Evolutionary conservation across 2,888 invertebrate genomes (phyloP), one percentile per base, ranked within the genome.

Genomic region (Coecobrya sp.): DNA sequence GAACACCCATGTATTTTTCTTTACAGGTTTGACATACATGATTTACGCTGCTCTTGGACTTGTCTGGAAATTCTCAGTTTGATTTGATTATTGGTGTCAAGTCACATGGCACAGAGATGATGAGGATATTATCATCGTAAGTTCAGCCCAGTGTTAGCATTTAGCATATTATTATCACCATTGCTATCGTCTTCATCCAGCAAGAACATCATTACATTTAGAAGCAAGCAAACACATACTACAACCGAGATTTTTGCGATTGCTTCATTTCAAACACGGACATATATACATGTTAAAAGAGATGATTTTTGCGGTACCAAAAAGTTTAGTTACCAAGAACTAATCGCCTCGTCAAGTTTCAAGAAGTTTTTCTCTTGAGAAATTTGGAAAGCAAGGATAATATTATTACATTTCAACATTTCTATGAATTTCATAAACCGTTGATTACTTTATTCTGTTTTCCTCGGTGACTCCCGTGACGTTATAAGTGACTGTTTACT

Each of bases 51-150:
- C 55, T 81, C 81, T 76, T 89, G 88, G 65, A 79, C 65, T 89
- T 81, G 81, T 89, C 88, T 89, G 88, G 88, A 89, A 89, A 89
- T 68, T 81, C 81, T 89, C 88, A 89, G 88, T 55, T 81, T 81
- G 85, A 85, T 45, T 85, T n/a, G 85, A 68, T 65, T 68, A 85
- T 65, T 85, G 65, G 85, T 85, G 65, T 85, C 81, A 81, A 81
- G 81, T 81, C 55, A 81, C 81, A 81, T 81, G 55, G 81, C 22
- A 55, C n/a, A 55, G 59, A 25, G 81, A 52, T 81, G 68, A 25
- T 85, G 84, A 84, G 55, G 55, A 81, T 81, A 81, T 81, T 52
- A 81, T 55, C 52, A 30, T 81, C 81, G 49, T 13, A 42, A 42
- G 30, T 76, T 36, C 0, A 55, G 22, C 55, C 55, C 73, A 70